Conservation (phyloP, 2,113 vertebrate species). For the Neolamprologus falcicula region DNA sequence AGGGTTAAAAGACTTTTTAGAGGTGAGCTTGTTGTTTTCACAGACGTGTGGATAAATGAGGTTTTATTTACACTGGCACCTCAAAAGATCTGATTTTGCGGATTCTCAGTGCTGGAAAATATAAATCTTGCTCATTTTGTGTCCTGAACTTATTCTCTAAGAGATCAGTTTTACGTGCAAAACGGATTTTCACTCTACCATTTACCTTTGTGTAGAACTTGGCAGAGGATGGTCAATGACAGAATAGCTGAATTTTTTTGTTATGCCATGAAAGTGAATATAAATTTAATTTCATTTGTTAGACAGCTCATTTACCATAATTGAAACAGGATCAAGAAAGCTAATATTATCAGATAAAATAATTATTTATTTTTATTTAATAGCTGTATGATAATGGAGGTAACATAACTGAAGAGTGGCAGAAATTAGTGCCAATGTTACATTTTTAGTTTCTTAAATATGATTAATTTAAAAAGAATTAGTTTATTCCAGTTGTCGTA, state of each 20-base stretch:
- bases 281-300: not conserved
- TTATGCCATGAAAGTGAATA: not conserved
- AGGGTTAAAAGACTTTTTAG: not conserved
- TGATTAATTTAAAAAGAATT: not conserved
- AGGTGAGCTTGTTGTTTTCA: not conserved
- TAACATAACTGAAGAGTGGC: not conserved
- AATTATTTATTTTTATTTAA: not conserved
- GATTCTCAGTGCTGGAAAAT: not conserved
- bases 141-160: not conserved
- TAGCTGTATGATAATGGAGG: not conserved
- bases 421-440: not conserved
- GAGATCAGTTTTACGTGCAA: not conserved
- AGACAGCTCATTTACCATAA: not conserved
- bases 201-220: not conserved
- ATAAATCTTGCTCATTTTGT: not conserved
- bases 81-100: not conserved
- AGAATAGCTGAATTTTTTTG: not conserved
- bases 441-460: not conserved
- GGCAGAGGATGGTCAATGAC: not conserved
- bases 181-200: not conserved
- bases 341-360: not conserved
- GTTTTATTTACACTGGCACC: constrained; percentile 34
- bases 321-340: not conserved
- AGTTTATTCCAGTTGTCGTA: accelerated
- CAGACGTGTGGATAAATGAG: not conserved